A percentile compares a stretch with the other conserved stretches of the same genome.
Conservation (phyloP, 2,888 invertebrate species). For the Sminthurides aquaticus region DNA sequence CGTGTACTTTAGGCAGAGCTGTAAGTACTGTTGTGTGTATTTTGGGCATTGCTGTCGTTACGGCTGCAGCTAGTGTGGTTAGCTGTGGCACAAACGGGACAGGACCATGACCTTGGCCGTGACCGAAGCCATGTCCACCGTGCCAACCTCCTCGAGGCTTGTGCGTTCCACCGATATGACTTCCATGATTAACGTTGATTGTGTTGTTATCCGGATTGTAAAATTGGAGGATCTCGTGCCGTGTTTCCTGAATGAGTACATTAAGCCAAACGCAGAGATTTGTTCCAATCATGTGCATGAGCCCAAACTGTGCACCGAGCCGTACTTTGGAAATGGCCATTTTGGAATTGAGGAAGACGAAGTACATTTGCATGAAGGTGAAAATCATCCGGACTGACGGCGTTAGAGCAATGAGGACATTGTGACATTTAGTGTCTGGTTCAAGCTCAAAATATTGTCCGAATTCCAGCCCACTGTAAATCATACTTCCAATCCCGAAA, state of each 20-base stretch:
- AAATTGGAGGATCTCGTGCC: slow-evolving; percentile 86
- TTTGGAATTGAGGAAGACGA: slow-evolving; percentile 77
- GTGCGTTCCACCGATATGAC: slow-evolving; percentile 15
- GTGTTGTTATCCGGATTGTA: slow-evolving; percentile 64
- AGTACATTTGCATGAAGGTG: slow-evolving; percentile 96
- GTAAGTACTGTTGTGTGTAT: too few relatives aligned
- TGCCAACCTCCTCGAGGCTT: slow-evolving; percentile 12
- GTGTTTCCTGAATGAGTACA: slow-evolving; percentile 87
- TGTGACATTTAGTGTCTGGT: slow-evolving; percentile 81
- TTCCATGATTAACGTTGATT: slow-evolving; percentile 28
- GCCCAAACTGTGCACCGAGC: slow-evolving; percentile 76
- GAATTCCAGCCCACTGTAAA: slow-evolving; percentile 88
- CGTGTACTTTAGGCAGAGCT: too few relatives aligned
- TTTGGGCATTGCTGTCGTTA: too few relatives aligned
- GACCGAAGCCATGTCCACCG: slow-evolving; percentile 7
- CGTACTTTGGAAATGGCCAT: slow-evolving; percentile 39
- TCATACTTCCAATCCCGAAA: slow-evolving; percentile 94
- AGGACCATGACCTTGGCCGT: slow-evolving; percentile 17
- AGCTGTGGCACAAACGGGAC: not conserved
- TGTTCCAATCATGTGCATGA: slow-evolving; percentile 98
- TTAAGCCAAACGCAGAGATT: slow-evolving; percentile 96
- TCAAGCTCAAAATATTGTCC: slow-evolving; percentile 90
- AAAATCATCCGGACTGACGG: slow-evolving; percentile 90
- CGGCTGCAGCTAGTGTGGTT: not conserved
- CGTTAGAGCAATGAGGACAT: slow-evolving; percentile 77